Evolutionary conservation across 2,113 vertebrate genomes (phyloP).

Genomic region (Coryphaenoides rupestris): DNA sequence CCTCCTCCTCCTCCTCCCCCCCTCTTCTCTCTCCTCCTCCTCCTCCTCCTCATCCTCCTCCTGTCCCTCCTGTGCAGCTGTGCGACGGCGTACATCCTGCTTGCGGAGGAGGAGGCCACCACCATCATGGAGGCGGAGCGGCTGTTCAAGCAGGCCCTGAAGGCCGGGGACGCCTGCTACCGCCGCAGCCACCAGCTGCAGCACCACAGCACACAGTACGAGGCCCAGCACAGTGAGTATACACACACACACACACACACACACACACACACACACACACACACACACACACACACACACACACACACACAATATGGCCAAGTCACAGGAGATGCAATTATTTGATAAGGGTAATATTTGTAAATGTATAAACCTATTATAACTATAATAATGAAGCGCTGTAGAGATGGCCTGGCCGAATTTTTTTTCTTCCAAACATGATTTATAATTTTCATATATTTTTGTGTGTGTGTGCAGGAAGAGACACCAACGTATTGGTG

Average conservation of each 20-base stretch:
- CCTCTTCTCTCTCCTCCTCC: too few species aligned
- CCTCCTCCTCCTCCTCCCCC: neutral
- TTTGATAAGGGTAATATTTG: too few species aligned
- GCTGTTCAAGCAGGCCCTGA: conserved; percentile 93
- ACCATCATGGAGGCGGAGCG: conserved; percentile 97
- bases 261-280: conserved; percentile 2
- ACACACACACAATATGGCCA: too few species aligned
- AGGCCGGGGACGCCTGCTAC: conserved; percentile 92
- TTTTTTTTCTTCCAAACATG: too few species aligned
- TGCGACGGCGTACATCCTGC: conserved; percentile 94
- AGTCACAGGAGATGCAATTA: too few species aligned
- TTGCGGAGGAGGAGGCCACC: conserved; percentile 96
- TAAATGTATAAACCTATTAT: too few species aligned
- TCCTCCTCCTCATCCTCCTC: too few species aligned
- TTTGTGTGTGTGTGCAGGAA: conserved; percentile 70
- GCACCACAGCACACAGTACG: conserved; percentile 94
- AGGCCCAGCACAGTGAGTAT: conserved; percentile 93
- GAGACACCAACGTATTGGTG: conserved; percentile 96
- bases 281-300: conserved; percentile 1
- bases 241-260: neutral
- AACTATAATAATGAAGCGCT: too few species aligned
- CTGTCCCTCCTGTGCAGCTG: conserved; percentile 71
- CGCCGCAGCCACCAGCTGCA: conserved; percentile 94
- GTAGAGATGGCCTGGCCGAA: too few species aligned
- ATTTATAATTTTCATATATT: too few species aligned